phyloP scores from a whole-genome alignment of 2,797 vertebrate species.

The Synanceia verrucosa region DNA sequence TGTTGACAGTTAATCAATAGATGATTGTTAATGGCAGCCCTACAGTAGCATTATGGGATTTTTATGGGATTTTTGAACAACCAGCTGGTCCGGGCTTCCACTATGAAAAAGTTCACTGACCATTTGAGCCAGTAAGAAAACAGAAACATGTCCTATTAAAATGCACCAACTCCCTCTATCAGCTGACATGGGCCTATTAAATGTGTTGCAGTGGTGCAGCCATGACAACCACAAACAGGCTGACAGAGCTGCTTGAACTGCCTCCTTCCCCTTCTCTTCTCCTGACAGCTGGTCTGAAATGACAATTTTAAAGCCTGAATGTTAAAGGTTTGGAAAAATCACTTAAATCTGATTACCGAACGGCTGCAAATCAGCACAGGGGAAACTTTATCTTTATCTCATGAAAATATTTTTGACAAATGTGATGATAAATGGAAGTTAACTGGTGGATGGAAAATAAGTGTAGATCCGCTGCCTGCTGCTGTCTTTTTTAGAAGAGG shows the following conservation, averaged over 20 bases:
- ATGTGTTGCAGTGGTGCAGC: slow-evolving; percentile 34
- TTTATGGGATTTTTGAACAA: slow-evolving; percentile 3
- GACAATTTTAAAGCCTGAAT: slow-evolving; percentile 67
- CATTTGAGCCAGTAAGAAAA: slow-evolving; percentile 11
- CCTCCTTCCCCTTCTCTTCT: slow-evolving; percentile 17
- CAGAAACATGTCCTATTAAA: slow-evolving; percentile 29
- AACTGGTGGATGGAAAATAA: slow-evolving; percentile 63
- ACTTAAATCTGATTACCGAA: slow-evolving; percentile 71
- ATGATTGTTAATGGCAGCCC: not conserved
- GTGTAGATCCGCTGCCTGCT: slow-evolving; percentile 34
- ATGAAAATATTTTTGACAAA: slow-evolving; percentile 67
- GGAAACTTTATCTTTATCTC: slow-evolving; percentile 53
- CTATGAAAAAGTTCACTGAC: slow-evolving; percentile 3
- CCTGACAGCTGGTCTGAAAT: slow-evolving; percentile 61
- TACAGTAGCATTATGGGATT: not conserved
- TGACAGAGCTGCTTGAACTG: slow-evolving; percentile 26
- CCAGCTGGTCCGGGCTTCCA: not conserved
- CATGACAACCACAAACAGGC: slow-evolving; percentile 50
- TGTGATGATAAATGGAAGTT: slow-evolving; percentile 70
- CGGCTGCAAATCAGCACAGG: slow-evolving; percentile 57
- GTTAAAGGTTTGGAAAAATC: slow-evolving; percentile 68
- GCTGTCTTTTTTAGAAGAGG: slow-evolving; percentile 45
- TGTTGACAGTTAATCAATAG: not conserved
- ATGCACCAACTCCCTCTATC: slow-evolving; percentile 49
- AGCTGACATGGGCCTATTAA: slow-evolving; percentile 36